Percentiles rank a stretch among this genome's conserved stretches.
Evolutionary conservation across 2,797 vertebrate species (phyloP).

Genomic region (Acipenser transmontanus): DNA sequence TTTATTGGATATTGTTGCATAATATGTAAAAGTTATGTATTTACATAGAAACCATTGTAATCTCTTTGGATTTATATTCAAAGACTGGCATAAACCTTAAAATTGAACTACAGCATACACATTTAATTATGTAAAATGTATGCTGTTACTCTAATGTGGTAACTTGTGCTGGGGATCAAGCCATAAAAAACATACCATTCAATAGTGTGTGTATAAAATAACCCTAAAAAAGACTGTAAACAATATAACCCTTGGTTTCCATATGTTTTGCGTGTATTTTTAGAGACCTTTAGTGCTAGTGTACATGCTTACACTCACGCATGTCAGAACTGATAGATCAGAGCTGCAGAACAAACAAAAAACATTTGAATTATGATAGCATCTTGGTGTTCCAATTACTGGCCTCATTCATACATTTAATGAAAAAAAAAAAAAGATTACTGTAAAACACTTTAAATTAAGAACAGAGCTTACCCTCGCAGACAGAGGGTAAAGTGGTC

Average conservation of each 20-base stretch:
- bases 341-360: conserved; percentile 6
- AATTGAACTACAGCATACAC: background rate
- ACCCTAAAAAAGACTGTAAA: background rate
- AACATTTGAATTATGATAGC: conserved; percentile 18
- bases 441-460: conserved; percentile 54
- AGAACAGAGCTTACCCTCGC: conserved; percentile 47
- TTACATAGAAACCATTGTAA: too few species aligned
- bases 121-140: conserved; percentile 22
- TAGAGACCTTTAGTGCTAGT: conserved; percentile 8
- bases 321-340: conserved; percentile 15
- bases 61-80: too few species aligned
- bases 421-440: conserved; percentile 33
- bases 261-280: conserved; percentile 7
- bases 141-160: conserved; percentile 1
- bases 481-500: conserved; percentile 52
- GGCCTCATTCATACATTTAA: conserved; percentile 17
- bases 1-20: too few species aligned
- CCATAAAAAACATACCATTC: conserved; percentile 8
- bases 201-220: background rate
- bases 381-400: conserved; percentile 16
- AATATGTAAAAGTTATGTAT: too few species aligned
- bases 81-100: background rate
- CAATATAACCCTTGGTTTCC: background rate
- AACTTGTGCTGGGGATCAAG: background rate
- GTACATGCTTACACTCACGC: conserved; percentile 6